A percentile compares a stretch with the other conserved stretches of the same genome.
Conservation (phyloP, 2,797 vertebrate species). For the Pitangus sulphuratus region DNA sequence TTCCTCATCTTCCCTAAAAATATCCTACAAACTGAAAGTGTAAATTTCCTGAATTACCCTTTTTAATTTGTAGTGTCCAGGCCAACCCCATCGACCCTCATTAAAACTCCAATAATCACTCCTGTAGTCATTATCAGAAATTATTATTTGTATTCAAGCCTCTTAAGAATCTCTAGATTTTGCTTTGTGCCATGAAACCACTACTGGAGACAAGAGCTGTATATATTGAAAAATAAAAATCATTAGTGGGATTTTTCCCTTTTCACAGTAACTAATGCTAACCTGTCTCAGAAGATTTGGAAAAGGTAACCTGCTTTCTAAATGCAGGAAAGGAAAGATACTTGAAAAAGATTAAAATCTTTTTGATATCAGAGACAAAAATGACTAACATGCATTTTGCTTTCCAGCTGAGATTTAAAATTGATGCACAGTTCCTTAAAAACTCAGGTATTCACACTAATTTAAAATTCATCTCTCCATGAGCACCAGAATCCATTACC, state of each 20-base stretch:
- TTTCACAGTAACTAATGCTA: not conserved
- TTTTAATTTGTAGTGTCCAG: not conserved
- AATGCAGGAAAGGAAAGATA: not conserved
- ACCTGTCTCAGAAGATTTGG: not conserved
- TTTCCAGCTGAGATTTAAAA: constrained; percentile 23
- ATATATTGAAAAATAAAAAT: not conserved
- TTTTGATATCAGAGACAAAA: not conserved
- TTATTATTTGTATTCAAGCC: not conserved
- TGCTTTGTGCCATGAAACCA: not conserved
- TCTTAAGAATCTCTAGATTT: not conserved
- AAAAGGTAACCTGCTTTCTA: not conserved
- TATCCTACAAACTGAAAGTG: not conserved
- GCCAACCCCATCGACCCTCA: not conserved
- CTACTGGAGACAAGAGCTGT: not conserved
- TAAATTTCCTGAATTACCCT: not conserved
- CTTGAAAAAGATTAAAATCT: not conserved
- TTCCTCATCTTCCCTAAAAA: not conserved
- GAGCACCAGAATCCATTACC: not conserved
- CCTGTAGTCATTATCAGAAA: not conserved
- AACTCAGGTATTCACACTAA: not conserved
- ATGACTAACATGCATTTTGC: not conserved
- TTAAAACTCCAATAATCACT: not conserved
- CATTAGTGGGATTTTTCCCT: not conserved
- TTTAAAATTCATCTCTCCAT: not conserved
- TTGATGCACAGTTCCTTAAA: not conserved